Conservation (phyloP, 2,888 invertebrate species). For the Trisateles emortualis region DNA sequence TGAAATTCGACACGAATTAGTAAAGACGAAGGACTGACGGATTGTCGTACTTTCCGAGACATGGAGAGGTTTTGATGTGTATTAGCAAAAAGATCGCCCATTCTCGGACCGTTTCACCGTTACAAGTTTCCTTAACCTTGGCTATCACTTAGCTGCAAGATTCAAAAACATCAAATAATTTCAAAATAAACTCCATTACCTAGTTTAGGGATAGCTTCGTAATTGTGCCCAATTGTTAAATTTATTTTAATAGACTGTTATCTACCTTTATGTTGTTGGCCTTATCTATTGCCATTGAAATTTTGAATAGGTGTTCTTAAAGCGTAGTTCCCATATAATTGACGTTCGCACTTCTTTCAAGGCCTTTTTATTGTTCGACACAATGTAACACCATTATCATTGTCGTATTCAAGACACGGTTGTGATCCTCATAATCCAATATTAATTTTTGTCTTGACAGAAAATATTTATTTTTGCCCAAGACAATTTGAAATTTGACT, state of each 20-base stretch:
- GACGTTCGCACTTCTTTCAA: constrained; percentile 27
- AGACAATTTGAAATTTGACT: constrained; percentile 20
- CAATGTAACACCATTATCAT: constrained; percentile 21
- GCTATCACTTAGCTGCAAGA: no score
- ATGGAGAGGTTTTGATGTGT: no score
- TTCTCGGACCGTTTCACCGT: no score
- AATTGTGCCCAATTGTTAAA: constrained; percentile 11
- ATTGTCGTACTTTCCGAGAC: no score
- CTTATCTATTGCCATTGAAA: constrained; percentile 38
- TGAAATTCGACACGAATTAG: no score
- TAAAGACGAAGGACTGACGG: no score
- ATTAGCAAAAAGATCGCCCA: no score
- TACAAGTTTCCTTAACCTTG: no score
- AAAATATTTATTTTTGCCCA: constrained; percentile 18
- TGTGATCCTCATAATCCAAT: constrained; percentile 8
- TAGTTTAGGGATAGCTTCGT: background rate
- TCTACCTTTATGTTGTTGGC: constrained; percentile 16
- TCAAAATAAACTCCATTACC: background rate
- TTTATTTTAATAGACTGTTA: constrained; percentile 19
- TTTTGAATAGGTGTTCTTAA: constrained; percentile 28
- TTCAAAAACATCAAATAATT: background rate
- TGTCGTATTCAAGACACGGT: background rate
- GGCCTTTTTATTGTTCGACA: constrained; percentile 36
- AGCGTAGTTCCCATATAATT: constrained; percentile 35
- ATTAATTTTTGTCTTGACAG: constrained; percentile 13